Evolutionary conservation across 1,140 invertebrate species (phyloP).

Genomic region (Lepidurus couesii): DNA sequence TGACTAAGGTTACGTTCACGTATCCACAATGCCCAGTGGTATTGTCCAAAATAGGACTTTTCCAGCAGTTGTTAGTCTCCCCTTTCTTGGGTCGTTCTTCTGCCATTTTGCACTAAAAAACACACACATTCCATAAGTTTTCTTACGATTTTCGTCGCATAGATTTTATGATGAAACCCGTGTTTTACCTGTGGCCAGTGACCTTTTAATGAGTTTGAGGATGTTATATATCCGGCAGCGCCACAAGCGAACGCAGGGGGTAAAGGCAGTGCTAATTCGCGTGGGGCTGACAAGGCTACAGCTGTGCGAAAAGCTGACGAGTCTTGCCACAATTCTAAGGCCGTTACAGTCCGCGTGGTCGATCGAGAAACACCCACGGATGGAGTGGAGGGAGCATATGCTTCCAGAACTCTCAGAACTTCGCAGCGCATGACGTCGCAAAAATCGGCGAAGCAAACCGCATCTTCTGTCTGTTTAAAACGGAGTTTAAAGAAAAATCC

Average conservation of each 20-base stretch:
- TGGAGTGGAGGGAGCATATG: conserved; percentile 34
- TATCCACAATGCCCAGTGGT: background rate
- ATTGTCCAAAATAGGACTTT: background rate
- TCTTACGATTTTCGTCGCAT: too few relatives aligned
- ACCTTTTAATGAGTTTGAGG: background rate
- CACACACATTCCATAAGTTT: too few relatives aligned
- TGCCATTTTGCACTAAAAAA: background rate
- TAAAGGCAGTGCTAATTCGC: background rate
- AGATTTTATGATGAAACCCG: too few relatives aligned
- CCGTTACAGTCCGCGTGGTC: conserved; percentile 56
- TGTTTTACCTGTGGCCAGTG: background rate
- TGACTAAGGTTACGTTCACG: background rate
- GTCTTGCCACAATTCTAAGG: conserved; percentile 51
- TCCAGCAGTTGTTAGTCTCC: background rate
- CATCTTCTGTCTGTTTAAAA: conserved; percentile 67
- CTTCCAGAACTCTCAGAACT: conserved; percentile 51
- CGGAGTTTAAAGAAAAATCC: background rate
- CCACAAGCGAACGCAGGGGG: background rate
- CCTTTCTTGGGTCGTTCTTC: background rate
- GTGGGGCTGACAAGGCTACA: background rate
- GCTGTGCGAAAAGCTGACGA: conserved; percentile 4
- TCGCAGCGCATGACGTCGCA: conserved; percentile 94
- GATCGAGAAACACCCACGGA: conserved; percentile 50
- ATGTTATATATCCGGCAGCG: background rate
- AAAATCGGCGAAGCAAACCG: conserved; percentile 84